Evolutionary conservation across 2,888 invertebrate species (phyloP).

Genomic region (Steromphala cineraria): DNA sequence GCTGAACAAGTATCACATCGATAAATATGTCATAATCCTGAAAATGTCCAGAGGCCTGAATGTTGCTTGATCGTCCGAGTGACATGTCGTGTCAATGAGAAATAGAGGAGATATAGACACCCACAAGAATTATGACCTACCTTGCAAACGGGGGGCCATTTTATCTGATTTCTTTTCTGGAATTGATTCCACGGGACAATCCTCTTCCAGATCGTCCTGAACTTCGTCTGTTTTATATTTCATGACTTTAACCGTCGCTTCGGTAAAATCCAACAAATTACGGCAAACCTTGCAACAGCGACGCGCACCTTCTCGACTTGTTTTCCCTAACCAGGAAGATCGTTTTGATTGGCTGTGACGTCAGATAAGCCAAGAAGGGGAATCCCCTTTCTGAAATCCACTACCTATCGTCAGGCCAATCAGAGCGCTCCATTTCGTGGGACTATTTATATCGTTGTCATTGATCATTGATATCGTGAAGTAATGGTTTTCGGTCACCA

Average conservation of each 20-base stretch:
- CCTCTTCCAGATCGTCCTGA: not conserved
- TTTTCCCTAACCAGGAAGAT: conserved; percentile 12
- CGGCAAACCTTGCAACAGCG: not conserved
- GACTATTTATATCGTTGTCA: too few relatives aligned
- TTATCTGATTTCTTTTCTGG: not conserved
- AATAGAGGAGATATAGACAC: too few relatives aligned
- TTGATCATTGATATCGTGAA: too few relatives aligned
- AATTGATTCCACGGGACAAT: not conserved
- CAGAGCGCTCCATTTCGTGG: not conserved
- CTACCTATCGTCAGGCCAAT: not conserved
- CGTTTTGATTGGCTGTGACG: conserved; percentile 7
- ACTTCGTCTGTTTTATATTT: not conserved
- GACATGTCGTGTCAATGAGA: too few relatives aligned
- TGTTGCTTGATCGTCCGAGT: too few relatives aligned
- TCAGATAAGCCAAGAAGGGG: conserved; percentile 1
- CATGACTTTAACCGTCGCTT: not conserved
- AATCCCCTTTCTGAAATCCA: conserved; percentile 19
- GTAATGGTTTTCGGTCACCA: too few relatives aligned
- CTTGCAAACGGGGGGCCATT: not conserved
- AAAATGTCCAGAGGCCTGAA: too few relatives aligned
- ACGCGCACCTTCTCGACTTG: not conserved
- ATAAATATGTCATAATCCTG: too few relatives aligned
- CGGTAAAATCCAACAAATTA: not conserved
- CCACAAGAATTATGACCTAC: not conserved
- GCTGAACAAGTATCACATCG: too few relatives aligned